Base-by-base conservation (phyloP, 92 coral and sea anemone species). In the Epizoanthus ramosus region DNA sequence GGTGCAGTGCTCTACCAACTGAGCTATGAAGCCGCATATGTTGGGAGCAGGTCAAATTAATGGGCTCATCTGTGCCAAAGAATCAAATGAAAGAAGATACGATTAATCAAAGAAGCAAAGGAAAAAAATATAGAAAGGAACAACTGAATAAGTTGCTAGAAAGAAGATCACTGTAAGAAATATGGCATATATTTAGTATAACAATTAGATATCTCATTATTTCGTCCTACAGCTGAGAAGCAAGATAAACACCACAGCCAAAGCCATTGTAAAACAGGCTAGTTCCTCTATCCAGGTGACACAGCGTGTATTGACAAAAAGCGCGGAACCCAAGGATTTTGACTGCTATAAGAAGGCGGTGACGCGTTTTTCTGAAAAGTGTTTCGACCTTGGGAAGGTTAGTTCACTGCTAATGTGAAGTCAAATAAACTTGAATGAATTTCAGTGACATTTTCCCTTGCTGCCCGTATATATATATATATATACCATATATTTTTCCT, bases 311-410 rank as follows among this genome's bases (percentile, higher is more conserved):
- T 68, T 95, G 31, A 52, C 75, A 16, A 84, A 39, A 7, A 33
- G 70, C 33, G 94, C 97, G 18, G 88, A 80, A 15, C 97, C 96
- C 16, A 60, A 83, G 63, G 88, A 95, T 88, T 89, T 89, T 45
- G 80, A 58, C 23, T 95, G 98, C 57, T 93, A 95, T 88, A 86
- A 85, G 74, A 72, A 90, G 74, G 98, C 94, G 17, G 88, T 95
- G 47, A 58, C 83, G 47, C 28, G 86, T 17, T 95, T 95, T 56
- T 81, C 88, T n/a, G 73, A 80, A 79, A 84, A 64, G 37, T 95
- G 98, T 57, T 95, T 85, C 87, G 80, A 76, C 52, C 74, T 92
- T 72, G 91, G 86, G 12, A 85, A 95, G 95, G 98, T 95, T 60
- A 75, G 47, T 65, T 15, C 12, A n/a, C 64, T 18, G 22, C 21